Evolutionary conservation across 1,140 invertebrate genomes (phyloP).

Genomic region (Cardiocondyla obscurior): DNA sequence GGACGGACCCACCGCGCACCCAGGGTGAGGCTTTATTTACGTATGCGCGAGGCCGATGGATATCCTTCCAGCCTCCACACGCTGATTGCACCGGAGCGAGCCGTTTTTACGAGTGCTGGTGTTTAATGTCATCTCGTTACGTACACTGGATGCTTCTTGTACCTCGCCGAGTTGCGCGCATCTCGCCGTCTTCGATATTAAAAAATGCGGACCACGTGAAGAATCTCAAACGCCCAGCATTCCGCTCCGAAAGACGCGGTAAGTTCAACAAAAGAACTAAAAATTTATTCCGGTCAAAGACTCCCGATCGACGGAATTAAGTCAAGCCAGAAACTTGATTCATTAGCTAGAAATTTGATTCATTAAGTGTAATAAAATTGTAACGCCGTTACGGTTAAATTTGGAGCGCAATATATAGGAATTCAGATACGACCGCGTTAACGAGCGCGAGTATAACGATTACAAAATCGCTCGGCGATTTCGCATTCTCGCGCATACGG

Average conservation of each 20-base stretch:
- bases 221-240: background rate
- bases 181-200: background rate
- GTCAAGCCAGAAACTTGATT: too few relatives aligned
- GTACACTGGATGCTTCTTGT: conserved; percentile 41
- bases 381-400: too few relatives aligned
- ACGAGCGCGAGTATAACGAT: background rate
- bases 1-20: conserved; percentile 61
- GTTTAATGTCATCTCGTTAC: conserved; percentile 42
- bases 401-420: background rate
- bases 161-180: conserved; percentile 9
- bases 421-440: background rate
- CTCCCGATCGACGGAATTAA: background rate
- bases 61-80: conserved; percentile 48
- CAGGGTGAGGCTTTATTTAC: conserved; percentile 63
- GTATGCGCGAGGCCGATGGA: conserved; percentile 56
- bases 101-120: conserved; percentile 37
- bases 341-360: too few relatives aligned
- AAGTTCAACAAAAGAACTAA: too few relatives aligned
- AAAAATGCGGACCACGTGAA: background rate
- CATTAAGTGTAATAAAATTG: too few relatives aligned
- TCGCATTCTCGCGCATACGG: background rate
- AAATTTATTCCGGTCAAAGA: background rate
- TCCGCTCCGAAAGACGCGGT: background rate
- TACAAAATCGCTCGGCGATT: background rate
- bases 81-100: conserved; percentile 27